Conservation (phyloP, 2,888 invertebrate species). For the Meandrusa payeni region DNA sequence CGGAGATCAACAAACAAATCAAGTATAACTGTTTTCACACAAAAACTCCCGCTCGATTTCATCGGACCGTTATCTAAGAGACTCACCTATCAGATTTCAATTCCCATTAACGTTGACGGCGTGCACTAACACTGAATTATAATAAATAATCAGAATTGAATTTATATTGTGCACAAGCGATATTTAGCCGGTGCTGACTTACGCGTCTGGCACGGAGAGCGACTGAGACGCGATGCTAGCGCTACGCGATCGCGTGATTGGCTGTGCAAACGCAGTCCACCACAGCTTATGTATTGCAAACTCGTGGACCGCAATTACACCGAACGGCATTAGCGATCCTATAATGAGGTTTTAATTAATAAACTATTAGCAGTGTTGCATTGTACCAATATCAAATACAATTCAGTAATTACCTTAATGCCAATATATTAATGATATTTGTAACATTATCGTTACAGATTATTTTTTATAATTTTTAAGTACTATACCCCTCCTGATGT, state of each 20-base stretch:
- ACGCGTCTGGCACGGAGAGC: conserved; percentile 48
- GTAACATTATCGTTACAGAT: too few species aligned
- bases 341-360: not conserved
- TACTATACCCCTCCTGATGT: too few species aligned
- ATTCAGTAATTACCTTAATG: too few species aligned
- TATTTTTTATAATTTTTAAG: too few species aligned
- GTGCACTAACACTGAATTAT: conserved; percentile 37
- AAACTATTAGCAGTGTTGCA: not conserved
- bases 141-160: conserved; percentile 29
- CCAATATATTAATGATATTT: too few species aligned
- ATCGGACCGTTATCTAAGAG: conserved; percentile 39
- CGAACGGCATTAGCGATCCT: conserved; percentile 32
- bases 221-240: conserved; percentile 33
- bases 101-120: conserved; percentile 46
- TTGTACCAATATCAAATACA: too few species aligned
- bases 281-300: conserved; percentile 45
- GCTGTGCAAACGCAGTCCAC: conserved; percentile 36
- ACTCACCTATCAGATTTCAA: conserved; percentile 51
- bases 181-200: conserved; percentile 41
- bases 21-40: conserved; percentile 44
- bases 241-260: conserved; percentile 36
- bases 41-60: conserved; percentile 37
- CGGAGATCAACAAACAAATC: conserved; percentile 35
- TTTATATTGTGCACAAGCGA: conserved; percentile 36
- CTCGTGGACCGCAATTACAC: conserved; percentile 50